A percentile compares a stretch with the other conserved stretches of the same genome.
Evolutionary conservation across 2,797 vertebrate species (phyloP).

Genomic region (Chiloscyllium punctatum): DNA sequence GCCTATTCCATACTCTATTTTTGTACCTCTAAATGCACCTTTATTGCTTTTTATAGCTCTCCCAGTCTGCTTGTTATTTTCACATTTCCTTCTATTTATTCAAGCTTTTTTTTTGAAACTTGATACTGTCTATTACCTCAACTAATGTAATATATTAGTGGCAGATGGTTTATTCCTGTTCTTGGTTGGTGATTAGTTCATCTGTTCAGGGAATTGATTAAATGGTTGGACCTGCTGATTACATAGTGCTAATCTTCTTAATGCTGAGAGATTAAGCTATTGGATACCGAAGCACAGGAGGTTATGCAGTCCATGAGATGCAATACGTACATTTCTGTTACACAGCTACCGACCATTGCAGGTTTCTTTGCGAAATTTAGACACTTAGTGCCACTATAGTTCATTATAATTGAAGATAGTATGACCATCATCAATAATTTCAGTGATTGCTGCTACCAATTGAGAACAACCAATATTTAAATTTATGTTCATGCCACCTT

Average conservation of each 20-base stretch:
- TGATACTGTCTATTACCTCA: slow-evolving; percentile 39
- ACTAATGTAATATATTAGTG: slow-evolving; percentile 42
- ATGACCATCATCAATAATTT: background rate
- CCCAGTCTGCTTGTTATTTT: background rate
- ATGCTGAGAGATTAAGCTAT: background rate
- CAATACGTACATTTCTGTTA: background rate
- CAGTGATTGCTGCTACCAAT: background rate
- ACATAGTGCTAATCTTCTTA: background rate
- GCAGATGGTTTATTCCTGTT: slow-evolving; percentile 56
- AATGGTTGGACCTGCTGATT: slow-evolving; percentile 2
- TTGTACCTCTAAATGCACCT: background rate
- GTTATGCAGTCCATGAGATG: background rate
- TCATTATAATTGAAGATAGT: background rate
- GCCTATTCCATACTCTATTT: background rate
- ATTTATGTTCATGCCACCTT: background rate
- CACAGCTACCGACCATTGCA: background rate
- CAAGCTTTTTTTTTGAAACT: background rate
- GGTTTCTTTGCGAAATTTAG: background rate
- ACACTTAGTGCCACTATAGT: background rate
- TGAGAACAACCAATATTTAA: background rate
- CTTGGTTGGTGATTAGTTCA: slow-evolving; percentile 46
- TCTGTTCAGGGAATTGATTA: background rate
- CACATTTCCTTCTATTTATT: background rate
- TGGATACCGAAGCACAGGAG: background rate
- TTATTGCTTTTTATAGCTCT: background rate